Evolutionary conservation across 1,140 invertebrate species (phyloP), one percentile per base, ranked within the genome.

Genomic region (Homarus americanus): DNA sequence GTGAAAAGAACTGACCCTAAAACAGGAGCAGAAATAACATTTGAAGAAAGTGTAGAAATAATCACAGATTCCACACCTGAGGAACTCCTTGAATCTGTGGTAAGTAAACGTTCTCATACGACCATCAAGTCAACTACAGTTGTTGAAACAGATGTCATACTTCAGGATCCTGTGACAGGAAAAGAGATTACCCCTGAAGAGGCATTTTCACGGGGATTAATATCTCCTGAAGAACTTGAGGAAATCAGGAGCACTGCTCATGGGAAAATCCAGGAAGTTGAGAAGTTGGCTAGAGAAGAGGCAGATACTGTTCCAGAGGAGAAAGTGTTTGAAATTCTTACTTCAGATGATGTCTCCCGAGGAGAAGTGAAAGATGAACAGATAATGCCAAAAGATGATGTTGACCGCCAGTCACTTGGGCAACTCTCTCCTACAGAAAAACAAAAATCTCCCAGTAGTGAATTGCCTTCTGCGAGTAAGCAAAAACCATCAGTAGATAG

Each of bases 161-260:
- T 98, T 24, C 95, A 96, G 82, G 97, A 98, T 95, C 97, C 97
- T 10, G 95, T 95, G 87, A 97, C 97, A 17, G 97, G 97, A 17
- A 95, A 96, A 93, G 96, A 96, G 93, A 94, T 97, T 58, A 96
- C 96, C 0, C 95, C 97, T 93, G 96, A 97, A 94, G 94, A 96
- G 95, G 94, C 95, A 84, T 93, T 96, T 34, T 93, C 95, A 76
- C 94, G 94, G 93, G 96, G 95, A 40, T 92, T 96, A 40, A 94
- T 95, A 20, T 94, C 94, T 32, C 93, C 94, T 36, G 93, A 94
- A 91, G 93, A 94, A 89, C 86, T 94, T 5, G 92, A 93, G 32
- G 92, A 94, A 91, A 91, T 94, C 32, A 92, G 82, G 38, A 85
- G 76, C 34, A 78, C 83, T 20, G 89, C 82, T 41, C 73, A 92